A percentile compares a stretch with the other conserved stretches of the same genome.
Evolutionary conservation across 2,797 vertebrate genomes (phyloP).

Genomic region (Streptopelia turtur): DNA sequence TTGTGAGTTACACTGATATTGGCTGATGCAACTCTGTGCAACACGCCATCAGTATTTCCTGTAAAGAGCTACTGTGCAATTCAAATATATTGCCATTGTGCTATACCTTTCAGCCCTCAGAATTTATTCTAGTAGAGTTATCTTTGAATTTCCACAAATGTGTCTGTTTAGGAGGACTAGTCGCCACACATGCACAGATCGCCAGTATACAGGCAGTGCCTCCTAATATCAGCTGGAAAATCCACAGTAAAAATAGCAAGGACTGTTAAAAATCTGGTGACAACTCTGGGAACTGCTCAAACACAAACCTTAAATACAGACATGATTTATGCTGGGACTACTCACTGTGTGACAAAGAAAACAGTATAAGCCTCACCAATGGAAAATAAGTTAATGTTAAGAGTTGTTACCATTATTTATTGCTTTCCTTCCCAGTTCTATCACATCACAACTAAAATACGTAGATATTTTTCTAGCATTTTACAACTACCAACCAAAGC

Average conservation of each 20-base stretch:
- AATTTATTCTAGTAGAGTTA: neutral
- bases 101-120: neutral
- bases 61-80: neutral
- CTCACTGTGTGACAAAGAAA: neutral
- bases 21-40: neutral
- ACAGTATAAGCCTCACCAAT: neutral
- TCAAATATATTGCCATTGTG: neutral
- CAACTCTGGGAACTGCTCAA: conserved; percentile 1
- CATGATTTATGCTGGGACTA: neutral
- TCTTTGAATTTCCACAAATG: neutral
- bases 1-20: neutral
- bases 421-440: conserved; percentile 1
- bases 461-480: neutral
- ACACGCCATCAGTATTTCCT: neutral
- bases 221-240: neutral
- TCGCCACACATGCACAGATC: neutral
- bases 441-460: neutral
- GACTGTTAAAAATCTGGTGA: neutral
- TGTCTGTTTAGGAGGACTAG: neutral
- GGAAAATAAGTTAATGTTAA: neutral
- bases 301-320: neutral
- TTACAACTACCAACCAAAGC: neutral
- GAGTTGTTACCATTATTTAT: neutral
- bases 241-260: neutral
- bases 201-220: neutral